Evolutionary conservation across 2,113 vertebrate genomes (phyloP).

Genomic region (Lates calcarifer): DNA sequence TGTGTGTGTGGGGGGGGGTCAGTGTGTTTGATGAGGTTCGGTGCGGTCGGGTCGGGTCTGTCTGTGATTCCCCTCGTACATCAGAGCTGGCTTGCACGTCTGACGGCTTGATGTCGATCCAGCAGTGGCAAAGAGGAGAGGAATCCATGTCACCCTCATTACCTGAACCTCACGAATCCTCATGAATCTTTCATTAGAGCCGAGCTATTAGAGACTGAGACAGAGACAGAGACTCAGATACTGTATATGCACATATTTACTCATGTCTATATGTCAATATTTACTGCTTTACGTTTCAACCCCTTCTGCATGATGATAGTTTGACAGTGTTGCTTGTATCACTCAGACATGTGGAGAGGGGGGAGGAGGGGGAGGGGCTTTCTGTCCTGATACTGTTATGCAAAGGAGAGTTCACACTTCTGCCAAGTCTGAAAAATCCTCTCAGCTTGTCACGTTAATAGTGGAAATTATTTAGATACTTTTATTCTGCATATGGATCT

Average conservation of each 20-base stretch:
- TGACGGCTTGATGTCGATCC: slow-evolving; percentile 33
- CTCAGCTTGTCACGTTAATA: neutral
- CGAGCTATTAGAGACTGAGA: slow-evolving; percentile 9
- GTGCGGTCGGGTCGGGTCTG: neutral
- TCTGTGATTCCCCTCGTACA: slow-evolving; percentile 31
- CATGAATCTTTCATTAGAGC: slow-evolving; percentile 73
- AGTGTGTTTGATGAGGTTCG: slow-evolving; percentile 33
- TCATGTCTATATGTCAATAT: slow-evolving; percentile 32
- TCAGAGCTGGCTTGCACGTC: slow-evolving; percentile 16
- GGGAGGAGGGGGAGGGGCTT: neutral
- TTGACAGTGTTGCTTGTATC: neutral
- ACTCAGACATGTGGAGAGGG: neutral
- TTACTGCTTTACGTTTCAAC: neutral
- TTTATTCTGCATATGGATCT: neutral
- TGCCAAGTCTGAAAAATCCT: neutral
- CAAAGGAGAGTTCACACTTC: neutral
- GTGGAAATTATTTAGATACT: neutral
- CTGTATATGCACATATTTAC: slow-evolving; percentile 37
- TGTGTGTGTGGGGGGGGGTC: slow-evolving; percentile 11
- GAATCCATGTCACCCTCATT: slow-evolving; percentile 69
- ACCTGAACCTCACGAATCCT: slow-evolving; percentile 48
- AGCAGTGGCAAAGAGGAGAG: slow-evolving; percentile 29
- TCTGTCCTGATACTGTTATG: neutral
- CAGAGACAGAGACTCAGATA: neutral
- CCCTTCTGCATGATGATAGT: neutral